Evolutionary conservation across 2,797 vertebrate genomes (phyloP), one percentile per base, ranked within the genome.

Genomic region (Artibeus lituratus): DNA sequence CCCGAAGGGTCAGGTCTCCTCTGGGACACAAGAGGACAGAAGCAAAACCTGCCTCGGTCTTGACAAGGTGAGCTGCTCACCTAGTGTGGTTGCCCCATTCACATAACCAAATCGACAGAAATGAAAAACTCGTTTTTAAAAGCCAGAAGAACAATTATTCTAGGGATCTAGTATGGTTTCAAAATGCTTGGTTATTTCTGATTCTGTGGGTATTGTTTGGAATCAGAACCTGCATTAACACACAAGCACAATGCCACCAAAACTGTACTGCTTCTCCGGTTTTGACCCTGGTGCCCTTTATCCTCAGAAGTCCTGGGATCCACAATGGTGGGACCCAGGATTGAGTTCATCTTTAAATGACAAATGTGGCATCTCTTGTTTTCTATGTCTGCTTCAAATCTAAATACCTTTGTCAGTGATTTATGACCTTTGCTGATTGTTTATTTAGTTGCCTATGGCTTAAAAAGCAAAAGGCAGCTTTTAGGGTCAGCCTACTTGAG

Each of bases 331-430:
- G 55, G 42, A 47, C 47, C 26, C 47, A 39, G 76, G n/a, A 15
- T 32, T 2, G 32, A 67, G 86, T 49, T 77, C 9, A n/a, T 95
- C 65, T 88, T 62, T 49, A 44, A 90, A 39, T 67, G 39, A 90
- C 19, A 37, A 39, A 87, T 32, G 62, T n/a, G 42, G 47, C 35
- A 37, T 26, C 4, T 69, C 84, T 37, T 87, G 32, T 82, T 90
- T 90, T 92, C 18, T 16, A 11, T 65, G 35, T 29, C 73, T 62
- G 49, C 69, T 94, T 92, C 74, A 47, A 80, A 89, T 47, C 74
- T 74, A 87, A 95, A 93, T 96, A 89, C 53, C 83, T 29, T 83
- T 53, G 67, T 93, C 94, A 91, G 72, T 90, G 94, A 95, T 96
- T 90, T 88, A 90, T 93, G 93, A 35, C 90, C 72, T 82, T 88